These are phyloP conservation scores for Scaptomyza polygonia DNA, from an alignment of 2,888 invertebrate species.

Conservation along the genomic window DNA sequence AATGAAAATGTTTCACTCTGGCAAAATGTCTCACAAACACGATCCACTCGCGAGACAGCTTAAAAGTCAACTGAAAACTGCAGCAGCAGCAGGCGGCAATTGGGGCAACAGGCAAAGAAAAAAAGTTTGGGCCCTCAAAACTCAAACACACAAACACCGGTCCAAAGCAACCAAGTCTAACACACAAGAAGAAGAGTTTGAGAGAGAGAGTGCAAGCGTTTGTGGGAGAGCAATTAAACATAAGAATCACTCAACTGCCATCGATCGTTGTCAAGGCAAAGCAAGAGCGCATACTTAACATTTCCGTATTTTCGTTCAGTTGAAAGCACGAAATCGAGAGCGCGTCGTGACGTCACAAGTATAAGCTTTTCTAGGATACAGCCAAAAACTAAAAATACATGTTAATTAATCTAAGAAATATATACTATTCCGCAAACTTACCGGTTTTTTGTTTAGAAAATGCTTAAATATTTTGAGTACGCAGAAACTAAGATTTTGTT, in stretches of 20 bases:
- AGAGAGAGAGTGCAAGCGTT: conserved; percentile 3
- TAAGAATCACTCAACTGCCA: background rate
- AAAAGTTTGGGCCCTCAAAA: conserved; percentile 18
- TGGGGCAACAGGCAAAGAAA: conserved; percentile 30
- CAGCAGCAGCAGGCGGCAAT: conserved; percentile 31
- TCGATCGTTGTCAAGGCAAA: conserved; percentile 22
- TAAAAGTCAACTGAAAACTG: conserved; percentile 62
- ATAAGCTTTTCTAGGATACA: too few species aligned
- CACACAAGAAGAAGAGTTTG: too few species aligned
- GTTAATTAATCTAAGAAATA: too few species aligned
- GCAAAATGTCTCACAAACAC: conserved; percentile 29
- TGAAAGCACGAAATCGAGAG: background rate
- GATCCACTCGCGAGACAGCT: conserved; percentile 50
- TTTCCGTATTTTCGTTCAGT: background rate
- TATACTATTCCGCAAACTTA: too few species aligned
- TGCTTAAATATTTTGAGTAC: too few species aligned
- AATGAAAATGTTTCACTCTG: conserved; percentile 40
- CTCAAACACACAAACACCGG: conserved; percentile 11
- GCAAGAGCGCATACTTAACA: conserved; percentile 2
- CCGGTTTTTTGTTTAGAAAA: too few species aligned
- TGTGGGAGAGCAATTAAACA: conserved; percentile 6
- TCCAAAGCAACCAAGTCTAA: conserved; percentile 4
- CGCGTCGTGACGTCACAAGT: conserved; percentile 31
- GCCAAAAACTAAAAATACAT: too few species aligned
- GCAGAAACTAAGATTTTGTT: too few species aligned